A percentile compares a stretch with the other conserved stretches of the same genome.
Evolutionary conservation across 2,797 vertebrate species (phyloP).

Genomic region (Cryptoprocta ferox): DNA sequence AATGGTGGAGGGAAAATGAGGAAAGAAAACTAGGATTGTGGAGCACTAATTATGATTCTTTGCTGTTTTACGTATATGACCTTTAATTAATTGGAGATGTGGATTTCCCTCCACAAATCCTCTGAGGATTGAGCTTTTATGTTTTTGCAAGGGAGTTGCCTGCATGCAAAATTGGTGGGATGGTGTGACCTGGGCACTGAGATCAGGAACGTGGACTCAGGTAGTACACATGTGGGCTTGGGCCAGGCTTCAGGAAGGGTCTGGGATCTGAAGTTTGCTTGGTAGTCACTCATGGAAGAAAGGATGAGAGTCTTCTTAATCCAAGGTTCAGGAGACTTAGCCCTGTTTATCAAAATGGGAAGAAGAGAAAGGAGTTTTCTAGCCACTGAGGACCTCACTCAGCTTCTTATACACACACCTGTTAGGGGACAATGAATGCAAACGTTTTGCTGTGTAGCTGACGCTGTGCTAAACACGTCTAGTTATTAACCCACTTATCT

Average conservation of each 20-base stretch:
- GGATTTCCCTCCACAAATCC: neutral
- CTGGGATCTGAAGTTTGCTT: neutral
- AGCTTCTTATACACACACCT: neutral
- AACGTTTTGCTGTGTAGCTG: neutral
- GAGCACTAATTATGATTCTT: neutral
- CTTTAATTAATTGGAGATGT: neutral
- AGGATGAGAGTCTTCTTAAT: neutral
- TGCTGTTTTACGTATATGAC: neutral
- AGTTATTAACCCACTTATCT: neutral
- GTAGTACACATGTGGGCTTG: neutral
- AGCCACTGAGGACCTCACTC: neutral
- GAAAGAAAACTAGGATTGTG: neutral
- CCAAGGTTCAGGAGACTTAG: neutral
- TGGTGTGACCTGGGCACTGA: neutral
- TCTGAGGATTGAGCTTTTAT: neutral
- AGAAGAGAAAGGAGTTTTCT: neutral
- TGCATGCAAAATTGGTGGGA: neutral
- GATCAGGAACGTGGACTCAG: neutral
- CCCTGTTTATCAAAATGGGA: neutral
- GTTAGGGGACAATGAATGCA: neutral
- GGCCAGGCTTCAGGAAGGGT: neutral
- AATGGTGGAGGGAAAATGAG: neutral
- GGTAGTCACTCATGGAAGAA: neutral
- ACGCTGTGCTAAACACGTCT: neutral
- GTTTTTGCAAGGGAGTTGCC: neutral